Evolutionary conservation across 2,797 vertebrate species (phyloP).

Genomic region (Diplodus puntazzo): DNA sequence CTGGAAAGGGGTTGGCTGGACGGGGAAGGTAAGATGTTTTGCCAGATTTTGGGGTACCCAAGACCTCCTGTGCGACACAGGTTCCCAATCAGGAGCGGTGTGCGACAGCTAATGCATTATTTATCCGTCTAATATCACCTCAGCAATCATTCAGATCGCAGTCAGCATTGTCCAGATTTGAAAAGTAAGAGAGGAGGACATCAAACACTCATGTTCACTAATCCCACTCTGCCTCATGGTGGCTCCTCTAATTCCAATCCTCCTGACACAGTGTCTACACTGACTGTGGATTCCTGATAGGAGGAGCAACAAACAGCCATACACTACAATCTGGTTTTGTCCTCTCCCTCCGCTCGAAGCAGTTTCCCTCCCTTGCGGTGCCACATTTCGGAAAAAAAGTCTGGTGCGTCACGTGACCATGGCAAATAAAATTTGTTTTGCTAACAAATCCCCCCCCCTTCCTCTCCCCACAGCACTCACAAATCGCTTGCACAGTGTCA

Average conservation of each 20-base stretch:
- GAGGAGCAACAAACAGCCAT: slow-evolving; percentile 70
- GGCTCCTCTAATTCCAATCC: slow-evolving; percentile 73
- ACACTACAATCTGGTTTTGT: slow-evolving; percentile 64
- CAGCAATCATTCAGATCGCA: slow-evolving; percentile 76
- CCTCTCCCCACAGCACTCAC: slow-evolving; percentile 30
- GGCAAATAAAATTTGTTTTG: slow-evolving; percentile 75
- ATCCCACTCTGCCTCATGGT: slow-evolving; percentile 65
- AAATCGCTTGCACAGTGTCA: slow-evolving; percentile 41
- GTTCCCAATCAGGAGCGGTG: slow-evolving; percentile 26
- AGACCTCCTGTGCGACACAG: slow-evolving; percentile 23
- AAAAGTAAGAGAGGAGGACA: slow-evolving; percentile 59
- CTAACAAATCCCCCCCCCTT: slow-evolving; percentile 47
- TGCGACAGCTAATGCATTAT: slow-evolving; percentile 71
- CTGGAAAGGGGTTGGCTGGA: slow-evolving; percentile 99
- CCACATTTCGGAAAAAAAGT: slow-evolving; percentile 69
- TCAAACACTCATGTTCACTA: slow-evolving; percentile 65
- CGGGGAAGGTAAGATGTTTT: slow-evolving; percentile 94
- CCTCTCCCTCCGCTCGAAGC: slow-evolving; percentile 62
- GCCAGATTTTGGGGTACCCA: slow-evolving; percentile 37
- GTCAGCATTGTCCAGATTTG: slow-evolving; percentile 63
- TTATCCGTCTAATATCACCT: slow-evolving; percentile 70
- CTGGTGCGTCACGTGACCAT: slow-evolving; percentile 66
- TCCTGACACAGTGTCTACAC: slow-evolving; percentile 65
- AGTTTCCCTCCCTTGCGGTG: slow-evolving; percentile 60
- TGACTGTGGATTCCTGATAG: slow-evolving; percentile 75